These are phyloP conservation scores for Drosophila sturtevanti DNA, from an alignment of 1,140 invertebrate genomes.

Conservation along the genomic window DNA sequence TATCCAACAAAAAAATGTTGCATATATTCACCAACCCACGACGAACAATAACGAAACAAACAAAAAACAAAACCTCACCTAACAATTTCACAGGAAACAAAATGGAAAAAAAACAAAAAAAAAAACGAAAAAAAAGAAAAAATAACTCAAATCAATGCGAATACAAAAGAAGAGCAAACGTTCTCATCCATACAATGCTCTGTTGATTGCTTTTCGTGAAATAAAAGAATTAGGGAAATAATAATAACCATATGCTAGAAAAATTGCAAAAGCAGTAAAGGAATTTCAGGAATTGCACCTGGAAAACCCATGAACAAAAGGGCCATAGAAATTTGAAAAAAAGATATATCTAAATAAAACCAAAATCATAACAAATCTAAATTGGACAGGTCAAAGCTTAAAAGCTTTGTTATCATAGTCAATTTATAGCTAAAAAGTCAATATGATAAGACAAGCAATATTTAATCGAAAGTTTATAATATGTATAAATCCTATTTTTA, in stretches of 20 bases:
- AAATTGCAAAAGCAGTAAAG: conserved; percentile 1
- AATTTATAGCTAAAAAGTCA: too few species aligned
- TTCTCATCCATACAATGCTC: conserved; percentile 19
- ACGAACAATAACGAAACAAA: conserved; percentile 5
- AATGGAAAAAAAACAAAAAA: conserved; percentile 17
- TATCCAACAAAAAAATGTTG: conserved; percentile 18
- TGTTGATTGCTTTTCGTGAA: conserved; percentile 56
- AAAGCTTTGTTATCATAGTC: background rate
- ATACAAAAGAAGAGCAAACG: conserved; percentile 37
- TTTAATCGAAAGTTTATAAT: too few species aligned
- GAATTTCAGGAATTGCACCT: background rate
- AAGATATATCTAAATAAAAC: too few species aligned
- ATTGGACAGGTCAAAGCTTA: background rate
- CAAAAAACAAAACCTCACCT: conserved; percentile 28
- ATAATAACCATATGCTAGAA: conserved; percentile 25
- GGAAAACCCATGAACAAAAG: background rate
- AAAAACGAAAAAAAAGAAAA: conserved; percentile 19
- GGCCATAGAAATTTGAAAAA: background rate
- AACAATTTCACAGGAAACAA: conserved; percentile 41
- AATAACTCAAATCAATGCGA: conserved; percentile 56
- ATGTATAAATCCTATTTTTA: too few species aligned
- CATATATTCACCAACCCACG: conserved; percentile 34
- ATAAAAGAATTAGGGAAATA: conserved; percentile 23
- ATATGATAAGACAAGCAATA: too few species aligned
- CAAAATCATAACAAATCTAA: background rate